These are phyloP conservation scores for Bicyclus anynana DNA, from an alignment of 1,140 invertebrate species.

Conservation along the genomic window DNA sequence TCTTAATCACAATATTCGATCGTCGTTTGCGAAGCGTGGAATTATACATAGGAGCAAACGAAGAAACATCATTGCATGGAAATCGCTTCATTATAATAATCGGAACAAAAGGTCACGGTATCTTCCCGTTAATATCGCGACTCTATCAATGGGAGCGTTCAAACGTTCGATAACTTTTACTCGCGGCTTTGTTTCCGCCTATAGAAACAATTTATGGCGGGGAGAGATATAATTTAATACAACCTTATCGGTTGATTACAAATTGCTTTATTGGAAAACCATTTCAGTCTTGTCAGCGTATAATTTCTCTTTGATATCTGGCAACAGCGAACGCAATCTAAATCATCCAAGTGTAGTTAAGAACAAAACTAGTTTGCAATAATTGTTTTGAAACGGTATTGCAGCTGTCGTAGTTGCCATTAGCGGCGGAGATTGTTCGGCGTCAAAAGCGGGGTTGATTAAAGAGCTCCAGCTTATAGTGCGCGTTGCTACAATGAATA, in stretches of 20 bases:
- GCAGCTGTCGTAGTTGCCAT: constrained; percentile 37
- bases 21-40: too few relatives aligned
- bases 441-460: constrained; percentile 52
- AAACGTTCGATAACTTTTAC: constrained; percentile 33
- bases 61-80: too few relatives aligned
- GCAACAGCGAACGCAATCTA: constrained; percentile 1
- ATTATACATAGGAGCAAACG: too few relatives aligned
- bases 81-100: too few relatives aligned
- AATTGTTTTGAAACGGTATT: constrained; percentile 33
- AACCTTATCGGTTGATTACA: constrained; percentile 3
- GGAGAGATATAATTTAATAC: not conserved
- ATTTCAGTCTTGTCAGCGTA: not conserved
- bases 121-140: too few relatives aligned
- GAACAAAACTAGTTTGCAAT: constrained; percentile 26
- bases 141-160: not conserved
- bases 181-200: constrained; percentile 8
- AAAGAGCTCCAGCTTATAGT: constrained; percentile 51
- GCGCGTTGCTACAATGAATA: constrained; percentile 58
- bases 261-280: constrained; percentile 7
- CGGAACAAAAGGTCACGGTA: too few relatives aligned
- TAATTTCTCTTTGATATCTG: constrained; percentile 1
- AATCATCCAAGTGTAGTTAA: constrained; percentile 6
- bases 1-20: too few relatives aligned
- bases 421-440: constrained; percentile 35
- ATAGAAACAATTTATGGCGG: constrained; percentile 8